Evolutionary conservation across 2,113 vertebrate species (phyloP).

Genomic region (Gorsachius goisagi): DNA sequence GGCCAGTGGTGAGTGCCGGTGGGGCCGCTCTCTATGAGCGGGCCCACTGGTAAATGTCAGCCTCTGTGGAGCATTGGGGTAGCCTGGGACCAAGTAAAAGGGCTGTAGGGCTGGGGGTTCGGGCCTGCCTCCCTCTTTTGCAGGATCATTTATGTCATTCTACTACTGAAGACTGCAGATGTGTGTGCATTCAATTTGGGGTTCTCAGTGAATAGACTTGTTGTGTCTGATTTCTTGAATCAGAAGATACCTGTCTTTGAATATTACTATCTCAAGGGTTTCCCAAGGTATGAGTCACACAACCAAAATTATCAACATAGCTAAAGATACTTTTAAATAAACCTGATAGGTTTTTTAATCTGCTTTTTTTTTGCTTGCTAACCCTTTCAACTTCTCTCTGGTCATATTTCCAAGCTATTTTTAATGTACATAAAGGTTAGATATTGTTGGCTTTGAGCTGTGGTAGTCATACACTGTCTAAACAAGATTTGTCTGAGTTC

Average conservation of each 20-base stretch:
- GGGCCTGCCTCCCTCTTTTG: background rate
- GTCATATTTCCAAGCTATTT: background rate
- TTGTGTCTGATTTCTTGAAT: background rate
- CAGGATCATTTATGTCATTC: background rate
- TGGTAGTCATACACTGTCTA: background rate
- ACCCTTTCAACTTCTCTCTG: background rate
- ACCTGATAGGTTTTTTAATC: background rate
- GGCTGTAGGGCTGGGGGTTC: background rate
- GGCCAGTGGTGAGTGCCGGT: constrained; percentile 88
- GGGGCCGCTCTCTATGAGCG: background rate
- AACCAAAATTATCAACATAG: background rate
- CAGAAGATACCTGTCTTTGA: background rate
- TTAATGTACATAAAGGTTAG: background rate
- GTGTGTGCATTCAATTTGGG: background rate
- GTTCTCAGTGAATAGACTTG: background rate
- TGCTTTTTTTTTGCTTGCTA: background rate
- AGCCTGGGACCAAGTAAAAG: background rate
- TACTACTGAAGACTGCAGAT: background rate
- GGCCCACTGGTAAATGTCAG: background rate
- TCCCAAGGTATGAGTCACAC: background rate
- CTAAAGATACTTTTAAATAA: constrained; percentile 2
- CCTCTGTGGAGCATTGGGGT: background rate
- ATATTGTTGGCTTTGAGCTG: background rate
- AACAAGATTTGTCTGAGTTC: background rate
- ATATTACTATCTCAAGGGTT: background rate